phyloP scores from a whole-genome alignment of 2,113 vertebrate genomes.

The Labeo rohita region DNA sequence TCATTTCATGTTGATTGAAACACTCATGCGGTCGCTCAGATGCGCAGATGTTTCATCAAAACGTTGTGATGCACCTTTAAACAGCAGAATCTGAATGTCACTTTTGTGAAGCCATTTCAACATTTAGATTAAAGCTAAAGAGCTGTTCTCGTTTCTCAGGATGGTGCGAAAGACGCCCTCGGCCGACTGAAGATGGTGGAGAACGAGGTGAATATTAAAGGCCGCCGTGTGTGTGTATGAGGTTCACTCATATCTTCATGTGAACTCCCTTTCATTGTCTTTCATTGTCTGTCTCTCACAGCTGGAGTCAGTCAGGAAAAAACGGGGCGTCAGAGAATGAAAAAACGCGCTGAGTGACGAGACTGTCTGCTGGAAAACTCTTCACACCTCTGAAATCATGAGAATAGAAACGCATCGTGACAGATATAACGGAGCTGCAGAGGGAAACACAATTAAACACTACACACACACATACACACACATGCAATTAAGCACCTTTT shows the following conservation, averaged over 20 bases:
- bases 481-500: not conserved
- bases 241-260: not conserved
- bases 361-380: not conserved
- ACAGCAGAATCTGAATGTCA: not conserved
- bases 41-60: not conserved
- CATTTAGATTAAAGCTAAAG: not conserved
- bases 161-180: conserved; percentile 86
- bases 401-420: not conserved
- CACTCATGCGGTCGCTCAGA: not conserved
- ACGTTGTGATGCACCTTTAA: not conserved
- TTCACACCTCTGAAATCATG: conserved; percentile 9
- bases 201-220: conserved; percentile 75
- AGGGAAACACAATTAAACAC: not conserved
- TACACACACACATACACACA: conserved; percentile 13
- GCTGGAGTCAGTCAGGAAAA: conserved; percentile 74
- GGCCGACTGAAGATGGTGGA: conserved; percentile 85
- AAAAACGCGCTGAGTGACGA: not conserved
- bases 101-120: not conserved
- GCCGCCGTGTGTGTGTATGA: not conserved
- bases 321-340: conserved; percentile 64
- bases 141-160: conserved; percentile 68
- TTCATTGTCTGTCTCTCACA: conserved; percentile 46
- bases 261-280: not conserved
- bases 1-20: not conserved
- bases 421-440: not conserved